phyloP scores from a whole-genome alignment of 37 sponge, comb jelly and placozoan species.

The Agelas oroides region DNA sequence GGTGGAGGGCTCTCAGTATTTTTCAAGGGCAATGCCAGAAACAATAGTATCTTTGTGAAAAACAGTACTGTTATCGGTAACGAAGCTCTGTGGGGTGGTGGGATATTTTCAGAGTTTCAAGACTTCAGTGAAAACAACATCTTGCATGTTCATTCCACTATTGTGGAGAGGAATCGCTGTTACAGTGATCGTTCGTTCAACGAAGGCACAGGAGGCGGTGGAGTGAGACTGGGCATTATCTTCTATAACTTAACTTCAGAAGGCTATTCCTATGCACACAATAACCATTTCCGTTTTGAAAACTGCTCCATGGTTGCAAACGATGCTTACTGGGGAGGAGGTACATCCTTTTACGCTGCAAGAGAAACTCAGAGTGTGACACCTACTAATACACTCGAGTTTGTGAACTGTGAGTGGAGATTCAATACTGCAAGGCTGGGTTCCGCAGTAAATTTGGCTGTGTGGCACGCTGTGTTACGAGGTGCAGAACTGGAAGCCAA shows the following conservation, averaged over 20 bases:
- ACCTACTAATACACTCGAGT: constrained; percentile 40
- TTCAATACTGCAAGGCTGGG: constrained; percentile 19
- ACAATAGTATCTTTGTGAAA: constrained; percentile 1
- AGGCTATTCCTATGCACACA: not conserved
- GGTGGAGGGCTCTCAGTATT: constrained; percentile 69
- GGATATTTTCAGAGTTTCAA: constrained; percentile 62
- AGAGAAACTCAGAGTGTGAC: not conserved
- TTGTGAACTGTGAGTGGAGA: constrained; percentile 37
- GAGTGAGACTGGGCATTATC: constrained; percentile 34
- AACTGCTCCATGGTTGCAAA: constrained; percentile 26
- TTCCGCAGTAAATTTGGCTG: constrained; percentile 15
- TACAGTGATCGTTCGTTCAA: not conserved
- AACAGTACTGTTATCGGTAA: constrained; percentile 38
- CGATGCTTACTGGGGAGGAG: constrained; percentile 71
- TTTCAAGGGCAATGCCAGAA: constrained; percentile 48
- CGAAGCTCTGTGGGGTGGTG: constrained; percentile 58
- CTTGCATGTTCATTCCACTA: not conserved
- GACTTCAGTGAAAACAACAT: constrained; percentile 27
- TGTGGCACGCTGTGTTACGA: not conserved
- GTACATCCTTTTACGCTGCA: constrained; percentile 49
- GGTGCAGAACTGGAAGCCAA: not conserved
- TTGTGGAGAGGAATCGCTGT: constrained; percentile 12
- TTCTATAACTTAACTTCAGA: not conserved
- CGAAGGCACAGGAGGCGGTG: constrained; percentile 48
- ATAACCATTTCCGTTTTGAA: not conserved